Base-by-base conservation (phyloP, 2,113 vertebrate genomes). In the Macrotus californicus region DNA sequence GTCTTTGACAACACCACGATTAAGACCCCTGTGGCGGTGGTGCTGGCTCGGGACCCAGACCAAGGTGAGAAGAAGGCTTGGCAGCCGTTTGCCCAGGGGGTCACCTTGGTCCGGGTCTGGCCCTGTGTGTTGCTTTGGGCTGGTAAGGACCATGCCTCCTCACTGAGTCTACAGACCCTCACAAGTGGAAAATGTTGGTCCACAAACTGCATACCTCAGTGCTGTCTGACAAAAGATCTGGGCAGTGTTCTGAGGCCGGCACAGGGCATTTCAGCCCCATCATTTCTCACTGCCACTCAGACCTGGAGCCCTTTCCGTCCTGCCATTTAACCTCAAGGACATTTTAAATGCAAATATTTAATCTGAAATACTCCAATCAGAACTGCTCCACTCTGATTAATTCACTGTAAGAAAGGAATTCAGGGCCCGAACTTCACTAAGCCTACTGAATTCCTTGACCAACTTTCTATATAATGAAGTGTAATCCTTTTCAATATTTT, bases 1-100 rank as follows among this genome's bases (percentile, higher is more conserved):
- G 98, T 99, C 94, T 99, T 99, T 7, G 99, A 99, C 98, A 99
- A 99, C 98, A 99, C 99, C 41, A 99, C 99, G 0, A 97, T 99
- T 54, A 99, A 99, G 92, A 99, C 99, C 0, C 99, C 99, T 0
- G 97, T 99, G 7, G 99, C 99, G 0, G 99, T 99, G 85, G 97
- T 99, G 12, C 98, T 99, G 96, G 99, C 99, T 97, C 98, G 98
- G 88, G 99, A 99, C 96, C 98, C 99, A 2, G 99, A 99, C 97
- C 98, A 99, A 92, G 99, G 99, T 99, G 94, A 98, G 98, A 95
- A 54, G 91, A 91, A 94, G 46, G 54, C 26, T 5, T 72, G 64
- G 67, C 59, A 46, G 36, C 13, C 29, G 6, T 41, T 36, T 29
- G n/a, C 52, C 75, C 50, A 29, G 19, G 29, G 10, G 48, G 67